Conservation (phyloP, 1,140 invertebrate species). For the Brachionus rotundiformis region DNA sequence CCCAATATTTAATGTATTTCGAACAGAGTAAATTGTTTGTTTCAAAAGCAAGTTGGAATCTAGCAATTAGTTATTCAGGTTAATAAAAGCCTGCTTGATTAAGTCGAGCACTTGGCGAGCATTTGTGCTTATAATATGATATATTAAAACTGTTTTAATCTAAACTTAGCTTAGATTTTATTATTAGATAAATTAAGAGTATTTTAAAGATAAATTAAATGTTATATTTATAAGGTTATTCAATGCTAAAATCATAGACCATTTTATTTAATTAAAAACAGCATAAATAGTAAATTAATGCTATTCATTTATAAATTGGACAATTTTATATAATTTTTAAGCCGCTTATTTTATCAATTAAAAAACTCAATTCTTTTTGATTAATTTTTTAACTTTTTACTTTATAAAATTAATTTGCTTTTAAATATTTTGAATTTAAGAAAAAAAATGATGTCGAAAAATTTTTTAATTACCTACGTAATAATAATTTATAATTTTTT, state of each 20-base stretch:
- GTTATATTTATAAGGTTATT: not conserved
- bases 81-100: slow-evolving; percentile 14
- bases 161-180: not conserved
- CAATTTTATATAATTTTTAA: too few species aligned
- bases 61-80: slow-evolving; percentile 9
- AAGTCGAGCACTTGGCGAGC: not conserved
- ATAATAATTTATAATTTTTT: too few species aligned
- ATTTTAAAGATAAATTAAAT: not conserved
- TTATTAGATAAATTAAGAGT: not conserved
- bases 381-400: too few species aligned
- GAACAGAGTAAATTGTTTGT: not conserved
- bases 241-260: too few species aligned
- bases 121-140: slow-evolving; percentile 10
- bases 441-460: too few species aligned
- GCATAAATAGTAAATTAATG: too few species aligned
- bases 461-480: too few species aligned
- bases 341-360: too few species aligned
- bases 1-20: not conserved
- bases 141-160: slow-evolving; percentile 30
- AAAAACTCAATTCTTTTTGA: too few species aligned
- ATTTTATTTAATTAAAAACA: not conserved
- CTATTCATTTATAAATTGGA: too few species aligned
- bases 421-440: too few species aligned
- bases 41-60: not conserved
- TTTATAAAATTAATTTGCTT: too few species aligned